These are phyloP conservation scores for Musca vetustissima DNA, from an alignment of 1,140 invertebrate species.

Conservation along the genomic window DNA sequence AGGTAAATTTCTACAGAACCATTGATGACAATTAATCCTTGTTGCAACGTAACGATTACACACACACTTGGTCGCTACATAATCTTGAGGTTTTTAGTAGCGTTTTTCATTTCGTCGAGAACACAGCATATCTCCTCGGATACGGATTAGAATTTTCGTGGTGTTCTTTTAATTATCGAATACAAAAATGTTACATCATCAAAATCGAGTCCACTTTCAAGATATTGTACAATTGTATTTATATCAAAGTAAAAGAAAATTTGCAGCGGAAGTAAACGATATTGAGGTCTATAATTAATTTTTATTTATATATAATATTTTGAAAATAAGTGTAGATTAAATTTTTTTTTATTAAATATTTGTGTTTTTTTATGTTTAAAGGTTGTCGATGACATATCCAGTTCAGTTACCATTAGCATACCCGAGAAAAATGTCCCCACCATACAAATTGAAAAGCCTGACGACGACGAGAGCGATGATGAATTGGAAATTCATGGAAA, in stretches of 20 bases:
- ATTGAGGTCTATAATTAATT: too few relatives aligned
- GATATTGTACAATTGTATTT: slow-evolving; percentile 20
- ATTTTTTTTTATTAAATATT: not conserved
- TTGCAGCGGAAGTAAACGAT: too few relatives aligned
- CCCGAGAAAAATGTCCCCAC: slow-evolving; percentile 24
- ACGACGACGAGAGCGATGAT: slow-evolving; percentile 29
- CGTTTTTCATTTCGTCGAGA: too few relatives aligned
- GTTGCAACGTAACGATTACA: too few relatives aligned
- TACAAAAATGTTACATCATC: not conserved
- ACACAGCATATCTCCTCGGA: too few relatives aligned
- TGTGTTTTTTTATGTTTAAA: slow-evolving; percentile 8
- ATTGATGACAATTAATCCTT: too few relatives aligned
- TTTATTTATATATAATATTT: not conserved
- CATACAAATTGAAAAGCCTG: slow-evolving; percentile 21
- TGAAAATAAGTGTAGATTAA: not conserved
- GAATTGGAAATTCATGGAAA: slow-evolving; percentile 23
- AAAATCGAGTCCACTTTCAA: slow-evolving; percentile 11
- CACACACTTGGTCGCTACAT: too few relatives aligned
- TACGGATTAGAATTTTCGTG: too few relatives aligned
- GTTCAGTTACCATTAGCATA: slow-evolving; percentile 26
- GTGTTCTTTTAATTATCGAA: too few relatives aligned
- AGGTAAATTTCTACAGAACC: too few relatives aligned
- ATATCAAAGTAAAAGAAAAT: not conserved
- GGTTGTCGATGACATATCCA: slow-evolving; percentile 30
- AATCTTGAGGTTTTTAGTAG: too few relatives aligned